These are phyloP conservation scores for Aspiorhynchus laticeps DNA, from an alignment of 2,113 vertebrate species.

Conservation along the genomic window DNA sequence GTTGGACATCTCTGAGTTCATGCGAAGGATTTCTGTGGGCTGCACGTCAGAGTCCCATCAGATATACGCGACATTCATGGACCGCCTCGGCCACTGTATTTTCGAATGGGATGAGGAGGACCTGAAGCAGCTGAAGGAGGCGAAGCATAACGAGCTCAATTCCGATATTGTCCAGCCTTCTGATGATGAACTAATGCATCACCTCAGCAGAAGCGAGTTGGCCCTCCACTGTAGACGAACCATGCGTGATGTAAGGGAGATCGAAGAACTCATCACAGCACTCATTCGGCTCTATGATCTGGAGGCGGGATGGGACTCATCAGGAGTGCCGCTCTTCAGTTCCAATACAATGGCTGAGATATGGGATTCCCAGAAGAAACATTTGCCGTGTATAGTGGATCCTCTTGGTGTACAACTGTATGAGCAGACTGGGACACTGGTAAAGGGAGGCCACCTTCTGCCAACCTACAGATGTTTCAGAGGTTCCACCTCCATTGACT, in stretches of 20 bases:
- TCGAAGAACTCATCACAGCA: neutral
- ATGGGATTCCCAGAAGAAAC: neutral
- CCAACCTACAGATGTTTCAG: neutral
- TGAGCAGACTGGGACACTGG: neutral
- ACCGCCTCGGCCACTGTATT: neutral
- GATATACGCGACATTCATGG: neutral
- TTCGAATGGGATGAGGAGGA: neutral
- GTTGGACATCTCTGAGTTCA: neutral
- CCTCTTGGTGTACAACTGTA: neutral
- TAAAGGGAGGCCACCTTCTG: neutral
- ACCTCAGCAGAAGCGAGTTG: neutral
- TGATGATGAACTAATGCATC: neutral
- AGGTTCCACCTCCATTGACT: neutral
- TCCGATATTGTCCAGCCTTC: neutral
- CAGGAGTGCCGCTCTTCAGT: neutral
- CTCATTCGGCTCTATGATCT: neutral
- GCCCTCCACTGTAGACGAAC: neutral
- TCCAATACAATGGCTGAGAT: neutral
- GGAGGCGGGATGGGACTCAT: neutral
- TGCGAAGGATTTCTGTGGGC: neutral
- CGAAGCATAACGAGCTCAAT: neutral
- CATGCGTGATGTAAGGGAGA: neutral
- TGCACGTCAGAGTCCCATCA: neutral
- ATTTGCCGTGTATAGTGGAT: neutral
- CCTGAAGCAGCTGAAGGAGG: conserved; percentile 1